Evolutionary conservation across 2,797 vertebrate species (phyloP), one percentile per base, ranked within the genome.

Genomic region (Fistularia commersonii): DNA sequence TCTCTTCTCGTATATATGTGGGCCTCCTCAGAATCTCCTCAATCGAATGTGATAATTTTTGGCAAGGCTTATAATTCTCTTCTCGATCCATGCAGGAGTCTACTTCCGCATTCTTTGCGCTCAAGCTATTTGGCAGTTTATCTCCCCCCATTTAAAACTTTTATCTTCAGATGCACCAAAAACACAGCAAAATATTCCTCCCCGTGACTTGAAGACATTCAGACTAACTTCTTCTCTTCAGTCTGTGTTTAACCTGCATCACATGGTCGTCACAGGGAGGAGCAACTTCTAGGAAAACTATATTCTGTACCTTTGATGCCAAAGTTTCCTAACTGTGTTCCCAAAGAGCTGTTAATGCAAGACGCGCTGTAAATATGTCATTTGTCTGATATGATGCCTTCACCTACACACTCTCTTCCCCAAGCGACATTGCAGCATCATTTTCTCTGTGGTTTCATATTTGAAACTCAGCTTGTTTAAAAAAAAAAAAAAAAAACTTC

Each of bases 11-110:
- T 41, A 60, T 31, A 58, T 57, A 67, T 0, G 43, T 11, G 0
- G 85, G 77, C 44, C 65, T 84, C 57, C 59, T 71, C 41, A 89
- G 72, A 44, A 89, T 89, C 54, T 87, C 84, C 14, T 89, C 85
- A 7, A 89, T 87, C 0, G 87, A 89, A 58, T 89, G 84, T 0
- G 46, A 59, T 12, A 88, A 61, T 38, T 46, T 77, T 55, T 76
- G 84, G 2, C 41, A 3, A 3, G 67, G 36, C 23, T 45, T 46
- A 36, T 45, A 12, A 42, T 61, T 68, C 41, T 5, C 44, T 34
- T 67, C 23, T 50, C 33, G 34, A 35, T 71, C 68, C 69, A 12
- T 1, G 8, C 32, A 44, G 32, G 36, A 13, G 7, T 58, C 45
- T 11, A 48, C 60, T 32, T 61, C 57, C 6, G 8, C 6, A 37